Conservation (phyloP, 2,113 vertebrate genomes). For the Marmota flaviventris region DNA sequence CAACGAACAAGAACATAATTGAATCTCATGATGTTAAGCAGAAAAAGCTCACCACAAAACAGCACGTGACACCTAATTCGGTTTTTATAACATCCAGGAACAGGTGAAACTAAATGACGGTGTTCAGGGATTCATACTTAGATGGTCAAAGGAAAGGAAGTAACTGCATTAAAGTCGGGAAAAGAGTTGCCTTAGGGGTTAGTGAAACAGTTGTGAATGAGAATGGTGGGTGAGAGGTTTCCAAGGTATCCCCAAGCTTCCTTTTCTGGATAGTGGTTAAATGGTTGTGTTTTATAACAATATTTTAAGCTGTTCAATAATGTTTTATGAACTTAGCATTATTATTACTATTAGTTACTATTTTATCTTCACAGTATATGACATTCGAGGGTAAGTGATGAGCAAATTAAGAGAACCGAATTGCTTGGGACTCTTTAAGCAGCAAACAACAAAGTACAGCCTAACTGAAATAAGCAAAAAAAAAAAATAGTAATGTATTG, state of each 20-base stretch:
- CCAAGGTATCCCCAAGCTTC: neutral
- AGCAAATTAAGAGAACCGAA: constrained; percentile 4
- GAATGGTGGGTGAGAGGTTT: neutral
- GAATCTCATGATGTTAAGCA: constrained; percentile 30
- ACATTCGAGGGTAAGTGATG: neutral
- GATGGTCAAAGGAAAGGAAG: constrained; percentile 32
- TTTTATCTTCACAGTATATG: neutral
- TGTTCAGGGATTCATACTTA: neutral
- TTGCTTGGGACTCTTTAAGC: neutral
- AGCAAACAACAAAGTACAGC: neutral
- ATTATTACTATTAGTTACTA: neutral
- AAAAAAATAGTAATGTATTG: neutral
- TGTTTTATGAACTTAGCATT: neutral
- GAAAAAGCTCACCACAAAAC: neutral
- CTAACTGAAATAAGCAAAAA: neutral
- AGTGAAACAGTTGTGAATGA: neutral
- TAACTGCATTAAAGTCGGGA: neutral
- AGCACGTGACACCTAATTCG: neutral
- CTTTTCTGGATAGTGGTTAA: constrained; percentile 3
- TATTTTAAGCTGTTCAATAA: neutral
- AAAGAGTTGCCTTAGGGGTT: constrained; percentile 17
- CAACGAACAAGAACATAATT: neutral
- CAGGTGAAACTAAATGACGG: neutral
- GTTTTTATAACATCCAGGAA: neutral
- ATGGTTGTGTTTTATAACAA: neutral